A percentile compares a stretch with the other conserved stretches of the same genome.
phyloP scores from a whole-genome alignment of 2,797 vertebrate genomes.

The Onychomys torridus region DNA sequence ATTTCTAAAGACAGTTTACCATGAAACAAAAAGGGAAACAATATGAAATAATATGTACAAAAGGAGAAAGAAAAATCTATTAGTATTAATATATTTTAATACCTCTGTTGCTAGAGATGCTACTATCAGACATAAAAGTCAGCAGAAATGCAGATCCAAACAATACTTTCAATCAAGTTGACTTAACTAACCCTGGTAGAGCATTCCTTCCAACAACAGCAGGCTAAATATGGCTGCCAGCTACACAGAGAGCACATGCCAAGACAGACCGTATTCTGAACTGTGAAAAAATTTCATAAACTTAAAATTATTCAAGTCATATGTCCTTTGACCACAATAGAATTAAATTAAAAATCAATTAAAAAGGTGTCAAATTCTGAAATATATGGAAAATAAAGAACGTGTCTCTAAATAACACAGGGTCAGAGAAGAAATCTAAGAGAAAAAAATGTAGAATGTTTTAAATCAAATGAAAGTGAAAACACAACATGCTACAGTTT shows the following conservation, averaged over 20 bases:
- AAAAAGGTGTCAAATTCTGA: background rate
- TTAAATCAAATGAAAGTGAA: background rate
- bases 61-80: background rate
- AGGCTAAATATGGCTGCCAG: background rate
- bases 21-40: background rate
- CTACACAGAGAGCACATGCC: background rate
- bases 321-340: background rate
- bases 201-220: background rate
- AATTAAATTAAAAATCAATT: background rate
- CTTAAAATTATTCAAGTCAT: background rate
- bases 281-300: background rate
- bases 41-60: background rate
- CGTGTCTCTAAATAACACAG: background rate
- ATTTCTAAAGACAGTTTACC: background rate
- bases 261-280: background rate
- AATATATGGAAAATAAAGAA: background rate
- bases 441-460: background rate
- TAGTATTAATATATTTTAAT: background rate
- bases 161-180: background rate
- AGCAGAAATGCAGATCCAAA: background rate
- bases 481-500: background rate
- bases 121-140: background rate
- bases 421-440: background rate
- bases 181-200: background rate
- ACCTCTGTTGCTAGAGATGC: background rate